Percentiles rank a stretch among this genome's conserved stretches.
phyloP scores from a whole-genome alignment of 2,888 invertebrate species.

The Caenorhabditis sp. region DNA sequence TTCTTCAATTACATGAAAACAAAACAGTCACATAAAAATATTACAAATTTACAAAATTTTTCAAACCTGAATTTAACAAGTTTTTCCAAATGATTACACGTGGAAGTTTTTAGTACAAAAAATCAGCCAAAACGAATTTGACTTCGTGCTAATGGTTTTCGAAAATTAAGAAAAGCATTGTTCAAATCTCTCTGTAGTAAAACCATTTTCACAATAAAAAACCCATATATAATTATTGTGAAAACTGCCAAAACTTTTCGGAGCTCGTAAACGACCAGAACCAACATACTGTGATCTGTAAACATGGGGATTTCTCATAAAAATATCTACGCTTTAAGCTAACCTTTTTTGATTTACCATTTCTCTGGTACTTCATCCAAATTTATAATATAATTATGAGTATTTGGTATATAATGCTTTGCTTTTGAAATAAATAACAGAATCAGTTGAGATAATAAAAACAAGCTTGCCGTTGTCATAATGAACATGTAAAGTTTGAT shows the following conservation, averaged over 20 bases:
- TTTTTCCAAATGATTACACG: no score
- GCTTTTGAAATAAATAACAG: neutral
- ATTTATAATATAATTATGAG: neutral
- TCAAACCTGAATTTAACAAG: no score
- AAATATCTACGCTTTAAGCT: no score
- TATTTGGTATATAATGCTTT: neutral
- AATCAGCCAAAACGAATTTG: no score
- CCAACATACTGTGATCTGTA: neutral
- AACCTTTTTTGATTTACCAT: neutral
- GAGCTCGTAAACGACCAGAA: neutral
- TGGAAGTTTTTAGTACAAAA: no score
- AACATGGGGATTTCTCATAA: neutral
- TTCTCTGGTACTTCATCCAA: neutral
- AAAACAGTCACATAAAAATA: no score
- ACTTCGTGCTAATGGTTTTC: no score
- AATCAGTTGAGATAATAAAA: neutral
- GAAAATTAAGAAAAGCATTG: no score
- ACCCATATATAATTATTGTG: neutral
- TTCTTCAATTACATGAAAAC: no score
- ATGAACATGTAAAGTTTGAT: neutral
- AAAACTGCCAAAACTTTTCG: neutral
- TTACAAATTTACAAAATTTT: no score
- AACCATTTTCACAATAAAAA: no score
- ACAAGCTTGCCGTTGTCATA: neutral
- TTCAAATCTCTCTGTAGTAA: no score